These are phyloP conservation scores for Microctenopoma steveboyesi DNA, from an alignment of 2,797 vertebrate genomes.

Conservation along the genomic window DNA sequence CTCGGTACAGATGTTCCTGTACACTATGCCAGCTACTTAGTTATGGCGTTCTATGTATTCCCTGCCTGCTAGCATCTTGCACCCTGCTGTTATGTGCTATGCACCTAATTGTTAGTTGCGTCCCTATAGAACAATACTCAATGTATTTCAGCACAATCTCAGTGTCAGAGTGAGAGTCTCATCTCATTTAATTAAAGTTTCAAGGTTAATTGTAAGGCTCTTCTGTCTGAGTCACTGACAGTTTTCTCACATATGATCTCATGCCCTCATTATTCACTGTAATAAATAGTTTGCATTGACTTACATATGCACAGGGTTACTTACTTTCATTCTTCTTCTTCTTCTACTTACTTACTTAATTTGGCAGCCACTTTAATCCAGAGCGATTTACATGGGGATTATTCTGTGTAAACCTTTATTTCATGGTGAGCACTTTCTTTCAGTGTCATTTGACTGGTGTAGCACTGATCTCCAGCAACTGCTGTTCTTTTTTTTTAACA, in stretches of 20 bases:
- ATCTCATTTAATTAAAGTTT: conserved; percentile 7
- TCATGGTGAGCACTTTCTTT: conserved; percentile 20
- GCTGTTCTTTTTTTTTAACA: conserved; percentile 66
- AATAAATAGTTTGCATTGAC: neutral
- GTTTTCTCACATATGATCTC: neutral
- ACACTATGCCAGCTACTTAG: too few relatives aligned
- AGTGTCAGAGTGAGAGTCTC: neutral
- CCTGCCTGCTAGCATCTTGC: too few relatives aligned
- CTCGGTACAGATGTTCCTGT: too few relatives aligned
- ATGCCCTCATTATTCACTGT: neutral
- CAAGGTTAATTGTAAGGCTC: conserved; percentile 3
- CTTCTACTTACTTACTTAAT: too few relatives aligned
- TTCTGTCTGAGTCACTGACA: neutral
- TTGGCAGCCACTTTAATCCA: too few relatives aligned
- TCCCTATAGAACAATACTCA: too few relatives aligned
- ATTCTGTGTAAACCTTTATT: conserved; percentile 2
- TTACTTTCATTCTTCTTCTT: too few relatives aligned
- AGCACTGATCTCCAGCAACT: conserved; percentile 62
- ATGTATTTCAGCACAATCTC: neutral
- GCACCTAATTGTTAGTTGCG: too few relatives aligned
- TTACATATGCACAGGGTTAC: neutral
- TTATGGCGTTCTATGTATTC: too few relatives aligned
- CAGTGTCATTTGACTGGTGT: conserved; percentile 19
- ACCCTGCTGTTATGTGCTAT: too few relatives aligned
- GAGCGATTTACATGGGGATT: neutral